Evolutionary conservation across 2,113 vertebrate species (phyloP).

Genomic region (Hemiscyllium ocellatum): DNA sequence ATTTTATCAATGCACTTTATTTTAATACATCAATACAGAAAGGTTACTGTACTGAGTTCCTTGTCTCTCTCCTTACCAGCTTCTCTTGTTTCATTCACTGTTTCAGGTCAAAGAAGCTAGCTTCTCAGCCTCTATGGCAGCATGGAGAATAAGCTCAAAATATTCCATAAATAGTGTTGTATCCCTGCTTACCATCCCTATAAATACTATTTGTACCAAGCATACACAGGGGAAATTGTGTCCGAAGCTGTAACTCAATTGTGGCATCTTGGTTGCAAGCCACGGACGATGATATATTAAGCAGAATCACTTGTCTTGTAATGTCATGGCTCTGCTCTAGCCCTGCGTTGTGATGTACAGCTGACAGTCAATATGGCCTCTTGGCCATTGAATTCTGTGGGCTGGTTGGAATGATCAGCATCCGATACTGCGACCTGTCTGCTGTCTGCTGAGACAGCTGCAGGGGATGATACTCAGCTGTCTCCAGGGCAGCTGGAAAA

Average conservation of each 20-base stretch:
- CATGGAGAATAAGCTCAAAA: too few relatives aligned
- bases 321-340: background rate
- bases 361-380: background rate
- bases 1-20: background rate
- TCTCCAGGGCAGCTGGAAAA: conserved; percentile 26
- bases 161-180: background rate
- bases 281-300: background rate
- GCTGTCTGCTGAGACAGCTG: conserved; percentile 6
- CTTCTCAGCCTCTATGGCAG: background rate
- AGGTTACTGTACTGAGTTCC: background rate
- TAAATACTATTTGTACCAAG: background rate
- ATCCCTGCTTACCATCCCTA: background rate
- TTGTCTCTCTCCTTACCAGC: too few relatives aligned
- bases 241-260: background rate
- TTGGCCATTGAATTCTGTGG: conserved; percentile 9
- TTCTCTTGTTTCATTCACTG: too few relatives aligned
- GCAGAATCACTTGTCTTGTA: background rate
- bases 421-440: conserved; percentile 26
- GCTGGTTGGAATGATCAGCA: conserved; percentile 14
- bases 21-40: background rate
- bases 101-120: too few relatives aligned
- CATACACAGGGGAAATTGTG: background rate
- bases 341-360: conserved; percentile 19
- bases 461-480: conserved; percentile 32
- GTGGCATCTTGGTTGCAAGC: background rate